These are phyloP conservation scores for Deroplatys truncata DNA, from an alignment of 2,888 invertebrate species.

Conservation along the genomic window DNA sequence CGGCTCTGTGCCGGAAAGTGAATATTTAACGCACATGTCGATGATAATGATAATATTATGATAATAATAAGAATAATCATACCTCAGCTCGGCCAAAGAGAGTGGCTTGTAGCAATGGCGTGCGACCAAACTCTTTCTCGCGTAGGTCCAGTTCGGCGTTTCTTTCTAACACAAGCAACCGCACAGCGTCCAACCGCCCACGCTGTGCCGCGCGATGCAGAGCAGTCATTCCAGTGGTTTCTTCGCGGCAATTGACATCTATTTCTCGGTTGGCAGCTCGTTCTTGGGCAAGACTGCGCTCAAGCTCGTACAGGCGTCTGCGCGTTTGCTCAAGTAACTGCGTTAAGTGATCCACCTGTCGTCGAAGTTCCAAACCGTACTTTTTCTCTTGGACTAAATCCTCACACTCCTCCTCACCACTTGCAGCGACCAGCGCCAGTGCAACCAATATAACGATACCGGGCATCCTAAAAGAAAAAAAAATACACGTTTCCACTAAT, in stretches of 20 bases:
- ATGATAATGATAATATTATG: too few species aligned
- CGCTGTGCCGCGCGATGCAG: background rate
- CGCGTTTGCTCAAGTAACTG: background rate
- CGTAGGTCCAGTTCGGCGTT: background rate
- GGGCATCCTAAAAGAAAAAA: background rate
- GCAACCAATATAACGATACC: background rate
- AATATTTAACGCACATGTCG: too few species aligned
- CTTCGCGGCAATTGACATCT: slow-evolving; percentile 2
- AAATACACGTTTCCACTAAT: background rate
- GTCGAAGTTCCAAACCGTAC: background rate
- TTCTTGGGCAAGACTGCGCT: background rate
- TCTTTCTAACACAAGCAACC: background rate
- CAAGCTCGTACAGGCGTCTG: background rate
- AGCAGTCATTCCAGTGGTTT: background rate
- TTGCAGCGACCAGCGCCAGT: background rate
- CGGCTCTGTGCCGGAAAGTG: too few species aligned
- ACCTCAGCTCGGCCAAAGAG: background rate
- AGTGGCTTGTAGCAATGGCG: slow-evolving; percentile 5
- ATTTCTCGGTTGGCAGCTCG: background rate
- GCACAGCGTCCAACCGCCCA: background rate
- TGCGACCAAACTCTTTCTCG: background rate
- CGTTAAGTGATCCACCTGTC: background rate
- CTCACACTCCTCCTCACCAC: background rate
- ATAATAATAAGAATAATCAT: background rate
- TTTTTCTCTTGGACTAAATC: background rate